A percentile compares a stretch with the other conserved stretches of the same genome.
These are phyloP conservation scores for Moxostoma hubbsi DNA, from an alignment of 2,797 vertebrate genomes.

Conservation along the genomic window DNA sequence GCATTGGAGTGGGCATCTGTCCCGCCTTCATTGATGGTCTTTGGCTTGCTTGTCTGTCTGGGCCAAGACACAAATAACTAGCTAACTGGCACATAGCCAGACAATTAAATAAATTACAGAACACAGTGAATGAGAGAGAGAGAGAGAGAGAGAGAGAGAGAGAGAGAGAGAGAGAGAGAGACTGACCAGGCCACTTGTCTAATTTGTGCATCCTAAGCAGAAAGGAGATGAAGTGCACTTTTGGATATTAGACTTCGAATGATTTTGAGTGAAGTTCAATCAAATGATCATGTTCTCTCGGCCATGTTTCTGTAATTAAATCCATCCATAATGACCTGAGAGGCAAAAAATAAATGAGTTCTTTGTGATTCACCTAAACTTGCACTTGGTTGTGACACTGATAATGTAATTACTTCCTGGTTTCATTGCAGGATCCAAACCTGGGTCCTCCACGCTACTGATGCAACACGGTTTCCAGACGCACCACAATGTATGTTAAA, in stretches of 20 bases:
- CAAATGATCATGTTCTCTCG: neutral
- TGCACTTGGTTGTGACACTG: too few species aligned
- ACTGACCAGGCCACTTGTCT: constrained; percentile 39
- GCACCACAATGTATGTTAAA: too few species aligned
- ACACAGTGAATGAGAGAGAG: neutral
- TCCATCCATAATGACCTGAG: neutral
- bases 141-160: constrained; percentile 30
- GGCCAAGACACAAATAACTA: constrained; percentile 51
- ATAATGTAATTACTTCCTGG: too few species aligned
- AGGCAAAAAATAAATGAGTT: neutral
- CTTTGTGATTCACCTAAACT: neutral
- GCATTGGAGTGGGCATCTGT: constrained; percentile 28
- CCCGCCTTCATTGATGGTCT: constrained; percentile 21
- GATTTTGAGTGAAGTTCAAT: constrained; percentile 27
- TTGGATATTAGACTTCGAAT: constrained; percentile 34
- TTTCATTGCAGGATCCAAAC: too few species aligned
- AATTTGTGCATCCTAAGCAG: constrained; percentile 49
- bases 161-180: constrained; percentile 26
- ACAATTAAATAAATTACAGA: constrained; percentile 58
- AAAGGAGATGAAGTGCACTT: constrained; percentile 43
- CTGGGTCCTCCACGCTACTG: too few species aligned
- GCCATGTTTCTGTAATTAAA: neutral
- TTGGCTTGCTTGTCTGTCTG: constrained; percentile 33
- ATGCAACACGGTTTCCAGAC: too few species aligned
- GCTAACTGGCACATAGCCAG: constrained; percentile 56